Evolutionary conservation across 2,797 vertebrate species (phyloP), one percentile per base, ranked within the genome.

Genomic region (Phataginus tricuspis): DNA sequence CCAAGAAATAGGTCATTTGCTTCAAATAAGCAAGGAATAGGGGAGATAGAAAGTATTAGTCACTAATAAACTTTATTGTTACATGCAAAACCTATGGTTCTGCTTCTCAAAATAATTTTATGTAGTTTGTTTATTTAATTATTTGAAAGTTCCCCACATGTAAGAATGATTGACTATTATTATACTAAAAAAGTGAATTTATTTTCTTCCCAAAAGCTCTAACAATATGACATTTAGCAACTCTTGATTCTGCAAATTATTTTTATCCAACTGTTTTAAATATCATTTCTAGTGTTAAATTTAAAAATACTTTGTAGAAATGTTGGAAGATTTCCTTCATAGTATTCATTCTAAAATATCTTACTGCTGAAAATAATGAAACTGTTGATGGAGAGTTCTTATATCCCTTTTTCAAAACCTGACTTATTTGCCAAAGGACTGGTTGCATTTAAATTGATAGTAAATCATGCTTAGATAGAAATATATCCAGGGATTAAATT

Each of bases 261-360:
- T 90, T 94, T 94, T 90, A 68, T 78, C 18, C 66, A 89, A 13
- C 23, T 80, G 72, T 80, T 95, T 94, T 90, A 87, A 96, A 83
- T 74, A 74, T 34, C 64, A 69, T 83, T 95, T 89, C 49, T 96
- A 59, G 10, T 79, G 84, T 75, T 93, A 89, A 94, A 86, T 19
- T 77, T 94, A 95, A 88, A 95, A 87, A 66, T 88, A 29, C 59
- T 74, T 90, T 72, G 61, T 72, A 90, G 82, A 95, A 85, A 64
- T 69, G 69, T 71, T 71, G 51, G 45, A 80, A 72, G 37, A 61
- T 82, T 89, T 80, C 68, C 37, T 96, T 94, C 37, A 49, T 92
- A n/a, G 21, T 75, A 75, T 53, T 55, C 12, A 77, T 93, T 94
- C 49, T 96, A 71, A 92, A 92, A 31, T 92, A 37, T n/a, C 11